Evolutionary conservation across 2,888 invertebrate genomes (phyloP), one percentile per base, ranked within the genome.

Genomic region (Biston betularia): DNA sequence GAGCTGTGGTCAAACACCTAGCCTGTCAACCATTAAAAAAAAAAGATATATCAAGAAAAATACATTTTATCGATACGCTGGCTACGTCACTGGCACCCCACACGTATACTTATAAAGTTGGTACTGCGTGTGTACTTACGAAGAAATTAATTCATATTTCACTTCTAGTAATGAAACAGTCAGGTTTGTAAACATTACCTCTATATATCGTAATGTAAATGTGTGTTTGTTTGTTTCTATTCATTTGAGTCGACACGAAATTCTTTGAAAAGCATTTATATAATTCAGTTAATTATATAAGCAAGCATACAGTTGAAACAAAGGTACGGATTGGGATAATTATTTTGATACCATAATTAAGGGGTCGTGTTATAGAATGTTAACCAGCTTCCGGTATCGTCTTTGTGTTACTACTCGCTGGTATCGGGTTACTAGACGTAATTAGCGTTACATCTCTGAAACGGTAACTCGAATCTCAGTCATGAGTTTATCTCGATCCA

Each of bases 101-200:
- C 79, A 79, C 79, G 79, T 76, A 75, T 46, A 38, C 38, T 38
- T 38, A 38, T 6, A 38, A 38, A 38, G 38, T 6, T 4, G 0
- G 9, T 38, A 38, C 6, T 38, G 9, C 38, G 38, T 38, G 38
- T 75, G 77, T 78, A 72, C 79, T 78, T 75, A 79, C 80, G 85
- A 86, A 87, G 85, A 87, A 89, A 89, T 89, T 88, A 89, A 89
- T 89, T 89, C 85, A 86, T 88, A 89, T 87, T 87, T 86, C 81
- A 81, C 82, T 79, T 78, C 76, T 81, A 82, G 77, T 87, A 88
- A 88, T 85, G 86, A 86, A 88, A 81, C 81, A 82, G 80, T 78
- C 78, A 77, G 76, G 75, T 68, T 66, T 54, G 64, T 35, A 24
- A 38, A 57, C 35, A 45, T 55, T 40, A 58, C 14, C 8, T 57